phyloP scores from a whole-genome alignment of 2,888 invertebrate genomes.

The Tridacna gigas region DNA sequence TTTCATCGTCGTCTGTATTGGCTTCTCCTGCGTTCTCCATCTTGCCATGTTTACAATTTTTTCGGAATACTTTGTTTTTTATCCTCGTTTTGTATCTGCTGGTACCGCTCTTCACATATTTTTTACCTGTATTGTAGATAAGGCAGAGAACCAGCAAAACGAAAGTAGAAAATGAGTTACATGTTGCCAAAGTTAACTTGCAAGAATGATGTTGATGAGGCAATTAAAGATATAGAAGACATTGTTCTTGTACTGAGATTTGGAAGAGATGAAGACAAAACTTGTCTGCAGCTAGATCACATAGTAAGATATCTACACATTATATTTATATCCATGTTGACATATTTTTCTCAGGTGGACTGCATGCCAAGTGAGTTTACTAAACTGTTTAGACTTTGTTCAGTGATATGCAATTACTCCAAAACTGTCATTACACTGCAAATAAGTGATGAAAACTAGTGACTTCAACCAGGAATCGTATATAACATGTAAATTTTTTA shows the following conservation, averaged over 20 bases:
- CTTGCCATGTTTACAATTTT: constrained; percentile 67
- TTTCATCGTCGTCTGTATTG: constrained; percentile 24
- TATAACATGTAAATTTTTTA: too few relatives aligned
- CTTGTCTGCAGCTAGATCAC: constrained; percentile 82
- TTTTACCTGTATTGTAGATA: neutral
- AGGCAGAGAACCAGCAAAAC: constrained; percentile 13
- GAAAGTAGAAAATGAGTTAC: constrained; percentile 51
- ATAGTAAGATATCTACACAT: constrained; percentile 71
- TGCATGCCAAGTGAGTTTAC: too few relatives aligned
- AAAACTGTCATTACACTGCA: too few relatives aligned
- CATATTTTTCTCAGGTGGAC: too few relatives aligned
- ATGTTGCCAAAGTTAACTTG: constrained; percentile 75
- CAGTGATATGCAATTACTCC: too few relatives aligned
- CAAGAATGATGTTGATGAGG: constrained; percentile 82
- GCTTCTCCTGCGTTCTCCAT: constrained; percentile 52
- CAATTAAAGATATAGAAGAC: constrained; percentile 81
- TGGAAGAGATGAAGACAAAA: constrained; percentile 81
- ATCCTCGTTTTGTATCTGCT: neutral
- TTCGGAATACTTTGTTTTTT: constrained; percentile 46
- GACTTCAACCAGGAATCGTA: too few relatives aligned
- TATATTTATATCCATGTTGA: neutral
- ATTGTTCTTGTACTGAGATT: constrained; percentile 83
- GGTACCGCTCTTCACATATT: neutral
- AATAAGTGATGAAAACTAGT: too few relatives aligned
- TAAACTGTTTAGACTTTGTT: too few relatives aligned